These are phyloP conservation scores for Agrypnia vestita DNA, from an alignment of 1,140 invertebrate species.

Conservation along the genomic window DNA sequence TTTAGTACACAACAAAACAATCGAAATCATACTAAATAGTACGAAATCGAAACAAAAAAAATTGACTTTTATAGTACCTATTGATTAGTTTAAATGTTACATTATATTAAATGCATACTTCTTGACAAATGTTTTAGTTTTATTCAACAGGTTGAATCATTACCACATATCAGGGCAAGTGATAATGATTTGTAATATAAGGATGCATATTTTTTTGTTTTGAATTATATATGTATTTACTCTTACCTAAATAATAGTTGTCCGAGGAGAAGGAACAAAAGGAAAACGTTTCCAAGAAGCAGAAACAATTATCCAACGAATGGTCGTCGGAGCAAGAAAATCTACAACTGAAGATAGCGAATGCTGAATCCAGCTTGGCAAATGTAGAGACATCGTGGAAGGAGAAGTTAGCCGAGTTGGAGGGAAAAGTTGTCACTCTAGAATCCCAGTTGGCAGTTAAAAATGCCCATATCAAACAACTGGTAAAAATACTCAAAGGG, in stretches of 20 bases:
- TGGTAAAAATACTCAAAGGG: conserved; percentile 68
- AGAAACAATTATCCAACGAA: conserved; percentile 68
- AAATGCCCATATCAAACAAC: conserved; percentile 75
- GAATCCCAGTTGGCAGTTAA: conserved; percentile 75
- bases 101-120: no score
- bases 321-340: conserved; percentile 69
- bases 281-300: conserved; percentile 65
- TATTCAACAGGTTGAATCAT: no score
- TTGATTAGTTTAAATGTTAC: no score
- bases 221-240: conserved; percentile 13
- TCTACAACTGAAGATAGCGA: conserved; percentile 70
- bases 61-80: no score
- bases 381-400: conserved; percentile 76
- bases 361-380: conserved; percentile 75
- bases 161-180: no score
- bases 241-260: conserved; percentile 67
- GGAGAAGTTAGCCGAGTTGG: conserved; percentile 72
- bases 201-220: no score
- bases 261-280: conserved; percentile 74
- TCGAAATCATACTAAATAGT: no score
- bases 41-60: no score
- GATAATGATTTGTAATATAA: no score
- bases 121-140: no score
- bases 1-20: no score
- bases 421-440: conserved; percentile 73